Conservation (phyloP, 2,888 invertebrate genomes). For the Camptogramma bilineatum region DNA sequence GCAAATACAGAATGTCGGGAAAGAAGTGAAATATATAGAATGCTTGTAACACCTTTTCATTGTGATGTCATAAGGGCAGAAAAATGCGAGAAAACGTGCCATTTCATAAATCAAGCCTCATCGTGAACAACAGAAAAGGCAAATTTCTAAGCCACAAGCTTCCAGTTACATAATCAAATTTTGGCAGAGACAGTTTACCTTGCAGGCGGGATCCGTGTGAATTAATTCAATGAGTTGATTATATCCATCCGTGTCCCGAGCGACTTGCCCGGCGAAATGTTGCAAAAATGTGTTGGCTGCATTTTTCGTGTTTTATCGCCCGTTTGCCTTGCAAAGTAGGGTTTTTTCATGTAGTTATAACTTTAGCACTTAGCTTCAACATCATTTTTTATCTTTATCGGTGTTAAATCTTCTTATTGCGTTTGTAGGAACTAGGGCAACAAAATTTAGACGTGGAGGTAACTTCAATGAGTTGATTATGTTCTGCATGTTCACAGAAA, state of each 20-base stretch:
- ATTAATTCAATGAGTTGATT: slow-evolving; percentile 63
- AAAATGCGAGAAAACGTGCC: slow-evolving; percentile 1
- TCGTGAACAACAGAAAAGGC: slow-evolving; percentile 19
- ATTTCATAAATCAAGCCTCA: slow-evolving; percentile 14
- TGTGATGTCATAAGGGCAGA: background rate
- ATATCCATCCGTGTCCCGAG: slow-evolving; percentile 49
- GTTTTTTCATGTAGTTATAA: background rate
- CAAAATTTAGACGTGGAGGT: background rate
- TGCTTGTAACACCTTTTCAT: background rate
- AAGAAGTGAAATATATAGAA: background rate
- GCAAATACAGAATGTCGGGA: slow-evolving; percentile 6
- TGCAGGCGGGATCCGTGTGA: slow-evolving; percentile 40
- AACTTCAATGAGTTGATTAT: background rate
- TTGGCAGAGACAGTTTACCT: slow-evolving; percentile 29
- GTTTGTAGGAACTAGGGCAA: background rate
- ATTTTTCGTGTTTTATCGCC: slow-evolving; percentile 1
- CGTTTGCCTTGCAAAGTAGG: background rate
- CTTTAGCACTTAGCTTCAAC: background rate
- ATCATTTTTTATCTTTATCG: background rate
- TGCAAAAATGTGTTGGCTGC: slow-evolving; percentile 4
- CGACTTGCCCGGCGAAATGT: slow-evolving; percentile 27
- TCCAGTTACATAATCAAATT: slow-evolving; percentile 30
- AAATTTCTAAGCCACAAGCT: slow-evolving; percentile 21
- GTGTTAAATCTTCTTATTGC: background rate
- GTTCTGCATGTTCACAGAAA: background rate